phyloP scores from a whole-genome alignment of 1,140 invertebrate genomes.

The Formica selysi region DNA sequence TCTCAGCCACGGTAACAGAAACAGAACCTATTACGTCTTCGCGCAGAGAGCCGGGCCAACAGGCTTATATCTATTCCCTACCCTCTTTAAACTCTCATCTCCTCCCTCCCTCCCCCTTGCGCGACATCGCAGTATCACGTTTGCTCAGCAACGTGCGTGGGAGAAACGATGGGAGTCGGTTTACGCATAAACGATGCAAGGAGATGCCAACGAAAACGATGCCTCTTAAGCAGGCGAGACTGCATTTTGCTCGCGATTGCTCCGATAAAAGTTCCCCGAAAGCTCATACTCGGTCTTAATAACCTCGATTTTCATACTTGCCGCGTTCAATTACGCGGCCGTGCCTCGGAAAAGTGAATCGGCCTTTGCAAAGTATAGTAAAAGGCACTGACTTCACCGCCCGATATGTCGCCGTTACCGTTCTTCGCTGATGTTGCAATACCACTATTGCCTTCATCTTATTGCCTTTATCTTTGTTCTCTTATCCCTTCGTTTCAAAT shows the following conservation, averaged over 20 bases:
- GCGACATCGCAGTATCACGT: conserved; percentile 64
- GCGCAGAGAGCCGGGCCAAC: conserved; percentile 66
- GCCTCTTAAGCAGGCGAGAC: conserved; percentile 41
- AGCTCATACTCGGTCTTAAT: not conserved
- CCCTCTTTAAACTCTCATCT: not conserved
- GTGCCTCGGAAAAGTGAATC: conserved; percentile 28
- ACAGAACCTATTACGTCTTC: conserved; percentile 78
- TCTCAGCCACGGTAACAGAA: conserved; percentile 70
- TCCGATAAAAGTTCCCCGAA: conserved; percentile 1
- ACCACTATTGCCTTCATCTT: not conserved
- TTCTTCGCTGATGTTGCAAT: not conserved
- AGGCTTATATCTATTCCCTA: conserved; percentile 64
- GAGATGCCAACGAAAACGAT: conserved; percentile 41
- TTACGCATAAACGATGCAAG: conserved; percentile 77
- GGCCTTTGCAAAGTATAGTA: conserved; percentile 22
- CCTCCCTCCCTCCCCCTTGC: not conserved
- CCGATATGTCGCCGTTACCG: not conserved
- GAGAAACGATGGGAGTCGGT: conserved; percentile 51
- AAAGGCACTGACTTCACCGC: not conserved
- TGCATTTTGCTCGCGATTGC: conserved; percentile 57
- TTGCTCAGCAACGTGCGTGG: conserved; percentile 48
- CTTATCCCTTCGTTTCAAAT: not conserved
- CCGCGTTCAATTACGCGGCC: conserved; percentile 25
- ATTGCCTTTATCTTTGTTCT: not conserved
- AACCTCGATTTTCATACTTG: conserved; percentile 8